phyloP scores from a whole-genome alignment of 92 coral and sea anemone genomes.

The Pocillopora meandrina region DNA sequence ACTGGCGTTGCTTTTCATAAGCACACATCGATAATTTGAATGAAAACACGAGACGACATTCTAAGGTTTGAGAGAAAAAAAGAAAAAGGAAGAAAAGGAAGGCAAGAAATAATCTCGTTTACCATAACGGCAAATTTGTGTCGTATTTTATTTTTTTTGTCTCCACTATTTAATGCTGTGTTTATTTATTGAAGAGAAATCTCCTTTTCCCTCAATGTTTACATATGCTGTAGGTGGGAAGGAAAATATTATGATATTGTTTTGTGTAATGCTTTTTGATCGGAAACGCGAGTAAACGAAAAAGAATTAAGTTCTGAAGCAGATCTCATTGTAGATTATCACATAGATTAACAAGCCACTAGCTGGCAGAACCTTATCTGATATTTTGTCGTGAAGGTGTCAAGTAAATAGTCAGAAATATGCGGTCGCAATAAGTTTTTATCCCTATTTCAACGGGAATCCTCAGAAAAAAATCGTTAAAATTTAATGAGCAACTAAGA shows the following conservation, averaged over 20 bases:
- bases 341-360: not conserved
- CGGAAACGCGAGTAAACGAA: not conserved
- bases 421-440: constrained; percentile 30
- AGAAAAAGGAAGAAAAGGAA: not conserved
- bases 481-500: not conserved
- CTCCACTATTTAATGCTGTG: constrained; percentile 16
- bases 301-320: not conserved
- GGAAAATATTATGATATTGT: constrained; percentile 17
- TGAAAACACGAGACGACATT: too few species aligned
- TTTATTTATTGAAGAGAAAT: constrained; percentile 25
- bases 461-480: not conserved
- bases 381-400: not conserved
- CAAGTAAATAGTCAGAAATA: constrained; percentile 10
- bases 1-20: too few species aligned
- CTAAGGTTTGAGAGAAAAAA: too few species aligned
- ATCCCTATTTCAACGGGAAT: not conserved
- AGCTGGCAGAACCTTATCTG: not conserved
- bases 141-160: not conserved
- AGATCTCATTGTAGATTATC: constrained; percentile 10
- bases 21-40: too few species aligned
- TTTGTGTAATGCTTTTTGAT: constrained; percentile 4
- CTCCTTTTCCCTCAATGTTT: constrained; percentile 11
- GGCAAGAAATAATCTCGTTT: not conserved
- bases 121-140: constrained; percentile 8
- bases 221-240: constrained; percentile 19